Percentiles rank a stretch among this genome's conserved stretches.
Evolutionary conservation across 2,113 vertebrate genomes (phyloP).

Genomic region (Callochromis pleurospilus): DNA sequence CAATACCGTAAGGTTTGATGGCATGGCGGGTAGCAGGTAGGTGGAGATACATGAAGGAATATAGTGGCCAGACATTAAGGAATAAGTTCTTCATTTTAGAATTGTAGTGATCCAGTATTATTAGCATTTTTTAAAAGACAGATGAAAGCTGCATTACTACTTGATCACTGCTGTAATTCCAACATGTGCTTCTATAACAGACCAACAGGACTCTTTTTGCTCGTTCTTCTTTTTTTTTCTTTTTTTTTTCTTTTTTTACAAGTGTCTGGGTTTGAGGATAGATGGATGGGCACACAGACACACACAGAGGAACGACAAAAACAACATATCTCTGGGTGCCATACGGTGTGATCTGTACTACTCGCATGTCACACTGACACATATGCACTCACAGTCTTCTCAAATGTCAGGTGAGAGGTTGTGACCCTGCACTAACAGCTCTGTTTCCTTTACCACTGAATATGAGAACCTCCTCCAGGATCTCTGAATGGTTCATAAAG

Average conservation of each 20-base stretch:
- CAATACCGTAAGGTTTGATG: neutral
- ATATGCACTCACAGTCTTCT: conserved; percentile 15
- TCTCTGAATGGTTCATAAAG: conserved; percentile 13
- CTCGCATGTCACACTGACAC: conserved; percentile 10
- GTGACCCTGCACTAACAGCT: conserved; percentile 41
- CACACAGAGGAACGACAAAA: neutral
- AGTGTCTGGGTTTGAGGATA: neutral
- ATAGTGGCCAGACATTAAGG: neutral
- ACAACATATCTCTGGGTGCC: conserved; percentile 7
- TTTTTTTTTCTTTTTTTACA: neutral
- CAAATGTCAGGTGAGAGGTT: conserved; percentile 47
- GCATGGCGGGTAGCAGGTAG: neutral
- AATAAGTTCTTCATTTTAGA: conserved; percentile 16
- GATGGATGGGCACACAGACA: neutral
- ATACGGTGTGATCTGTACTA: neutral
- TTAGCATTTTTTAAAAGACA: conserved; percentile 6
- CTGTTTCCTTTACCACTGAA: conserved; percentile 39
- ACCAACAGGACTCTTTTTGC: neutral
- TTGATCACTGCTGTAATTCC: neutral
- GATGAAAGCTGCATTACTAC: neutral
- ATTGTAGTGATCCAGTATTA: conserved; percentile 13
- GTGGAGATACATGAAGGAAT: neutral
- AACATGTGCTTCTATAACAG: neutral
- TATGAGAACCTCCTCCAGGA: neutral
- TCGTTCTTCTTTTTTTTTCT: neutral